Conservation (phyloP, 1,140 invertebrate genomes). For the Chrysoperla carnea region DNA sequence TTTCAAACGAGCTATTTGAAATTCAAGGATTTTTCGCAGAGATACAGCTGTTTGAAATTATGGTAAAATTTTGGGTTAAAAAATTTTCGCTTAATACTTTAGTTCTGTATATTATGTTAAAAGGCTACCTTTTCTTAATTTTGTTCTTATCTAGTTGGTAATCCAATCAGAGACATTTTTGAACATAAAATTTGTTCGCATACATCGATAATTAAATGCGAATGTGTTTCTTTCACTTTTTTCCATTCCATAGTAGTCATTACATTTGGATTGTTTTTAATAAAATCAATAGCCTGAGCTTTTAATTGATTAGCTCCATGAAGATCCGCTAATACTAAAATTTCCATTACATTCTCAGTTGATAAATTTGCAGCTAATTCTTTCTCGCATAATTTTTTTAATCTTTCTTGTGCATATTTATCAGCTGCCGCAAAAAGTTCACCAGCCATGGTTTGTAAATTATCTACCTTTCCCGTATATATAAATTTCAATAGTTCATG, state of each 20-base stretch:
- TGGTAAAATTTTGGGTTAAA: too few relatives aligned
- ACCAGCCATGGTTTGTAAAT: conserved; percentile 96
- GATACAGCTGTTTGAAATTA: too few relatives aligned
- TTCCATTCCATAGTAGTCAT: conserved; percentile 99
- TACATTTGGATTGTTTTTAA: conserved; percentile 96
- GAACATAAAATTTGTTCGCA: too few relatives aligned
- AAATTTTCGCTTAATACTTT: too few relatives aligned
- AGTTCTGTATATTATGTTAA: too few relatives aligned
- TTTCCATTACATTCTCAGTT: conserved; percentile 93
- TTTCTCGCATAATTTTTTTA: conserved; percentile 99
- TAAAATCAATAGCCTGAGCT: conserved; percentile 97
- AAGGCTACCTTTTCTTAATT: too few relatives aligned
- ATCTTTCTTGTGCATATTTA: conserved; percentile 90
- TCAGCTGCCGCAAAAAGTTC: conserved; percentile 93
- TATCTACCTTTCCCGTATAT: conserved; percentile 90
- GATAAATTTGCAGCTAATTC: conserved; percentile 87
- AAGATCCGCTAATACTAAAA: conserved; percentile 92
- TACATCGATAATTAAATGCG: conserved; percentile 94
- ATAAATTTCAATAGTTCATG: conserved; percentile 96
- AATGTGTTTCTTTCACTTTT: conserved; percentile 90
- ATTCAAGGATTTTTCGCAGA: too few relatives aligned
- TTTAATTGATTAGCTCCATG: conserved; percentile 98
- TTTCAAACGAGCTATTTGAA: too few relatives aligned
- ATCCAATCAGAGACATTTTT: too few relatives aligned
- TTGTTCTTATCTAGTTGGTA: too few relatives aligned